Conservation (phyloP, 2,113 vertebrate genomes). For the Irena cyanogastra region DNA sequence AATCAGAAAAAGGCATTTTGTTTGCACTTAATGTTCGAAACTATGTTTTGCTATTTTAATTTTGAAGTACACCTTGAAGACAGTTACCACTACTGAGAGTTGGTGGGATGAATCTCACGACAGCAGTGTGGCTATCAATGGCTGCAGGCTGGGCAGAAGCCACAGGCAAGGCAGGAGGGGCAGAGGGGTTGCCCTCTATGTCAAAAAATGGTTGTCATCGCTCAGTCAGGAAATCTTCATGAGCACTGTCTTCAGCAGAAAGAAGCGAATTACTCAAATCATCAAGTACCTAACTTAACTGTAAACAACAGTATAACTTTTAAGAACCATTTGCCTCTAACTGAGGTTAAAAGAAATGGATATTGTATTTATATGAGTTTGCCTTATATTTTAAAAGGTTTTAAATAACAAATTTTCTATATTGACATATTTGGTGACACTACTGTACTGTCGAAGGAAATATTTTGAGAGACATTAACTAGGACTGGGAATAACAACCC, state of each 20-base stretch:
- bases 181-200: fast-evolving
- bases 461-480: not conserved
- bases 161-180: not conserved
- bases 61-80: not conserved
- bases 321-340: not conserved
- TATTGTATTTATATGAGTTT: not conserved
- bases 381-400: not conserved
- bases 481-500: not conserved
- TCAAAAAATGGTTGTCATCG: not conserved
- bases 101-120: not conserved
- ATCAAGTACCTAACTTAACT: not conserved
- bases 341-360: not conserved
- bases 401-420: not conserved
- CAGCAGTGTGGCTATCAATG: not conserved
- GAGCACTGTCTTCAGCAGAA: not conserved
- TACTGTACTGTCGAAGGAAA: not conserved
- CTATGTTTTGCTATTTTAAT: not conserved
- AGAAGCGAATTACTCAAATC: not conserved
- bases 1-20: not conserved
- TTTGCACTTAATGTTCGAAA: not conserved
- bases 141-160: not conserved
- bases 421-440: not conserved
- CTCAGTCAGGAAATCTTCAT: not conserved
- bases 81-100: not conserved
- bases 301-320: not conserved